phyloP scores from a whole-genome alignment of 2,797 vertebrate species.

The Lagodon rhomboides region DNA sequence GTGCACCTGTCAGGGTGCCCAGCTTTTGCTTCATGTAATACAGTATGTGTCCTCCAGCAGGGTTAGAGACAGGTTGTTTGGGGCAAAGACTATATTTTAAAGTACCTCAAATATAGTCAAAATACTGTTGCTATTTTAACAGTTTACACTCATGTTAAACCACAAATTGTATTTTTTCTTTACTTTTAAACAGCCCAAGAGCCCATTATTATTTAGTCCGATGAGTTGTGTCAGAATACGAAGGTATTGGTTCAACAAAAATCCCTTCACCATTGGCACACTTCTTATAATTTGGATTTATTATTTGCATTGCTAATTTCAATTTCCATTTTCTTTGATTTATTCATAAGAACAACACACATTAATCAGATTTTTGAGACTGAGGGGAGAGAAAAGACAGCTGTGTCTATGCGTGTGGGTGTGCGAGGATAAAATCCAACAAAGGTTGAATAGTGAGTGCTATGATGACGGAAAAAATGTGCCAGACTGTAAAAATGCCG shows the following conservation, averaged over 20 bases:
- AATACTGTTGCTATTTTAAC: background rate
- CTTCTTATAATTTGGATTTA: slow-evolving; percentile 18
- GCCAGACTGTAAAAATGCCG: slow-evolving; percentile 13
- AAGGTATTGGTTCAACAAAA: background rate
- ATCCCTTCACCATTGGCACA: slow-evolving; percentile 4
- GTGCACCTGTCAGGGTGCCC: background rate
- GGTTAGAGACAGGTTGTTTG: background rate
- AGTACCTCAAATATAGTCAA: background rate
- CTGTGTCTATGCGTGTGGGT: slow-evolving; percentile 20
- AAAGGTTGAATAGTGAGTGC: slow-evolving; percentile 20
- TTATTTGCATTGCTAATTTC: slow-evolving; percentile 30
- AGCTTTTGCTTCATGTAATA: background rate
- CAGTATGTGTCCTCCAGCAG: background rate
- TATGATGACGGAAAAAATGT: slow-evolving; percentile 7
- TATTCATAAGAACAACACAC: no score
- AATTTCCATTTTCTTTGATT: slow-evolving; percentile 11
- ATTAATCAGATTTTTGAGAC: background rate
- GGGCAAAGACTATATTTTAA: background rate
- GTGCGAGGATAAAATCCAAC: slow-evolving; percentile 20
- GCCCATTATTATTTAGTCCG: background rate
- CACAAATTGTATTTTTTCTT: background rate
- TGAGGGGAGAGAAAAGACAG: slow-evolving; percentile 29
- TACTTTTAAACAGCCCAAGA: background rate
- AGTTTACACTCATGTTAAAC: background rate
- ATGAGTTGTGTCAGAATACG: slow-evolving; percentile 1